phyloP scores from a whole-genome alignment of 2,888 invertebrate genomes.

The Oscheius myriophilus region DNA sequence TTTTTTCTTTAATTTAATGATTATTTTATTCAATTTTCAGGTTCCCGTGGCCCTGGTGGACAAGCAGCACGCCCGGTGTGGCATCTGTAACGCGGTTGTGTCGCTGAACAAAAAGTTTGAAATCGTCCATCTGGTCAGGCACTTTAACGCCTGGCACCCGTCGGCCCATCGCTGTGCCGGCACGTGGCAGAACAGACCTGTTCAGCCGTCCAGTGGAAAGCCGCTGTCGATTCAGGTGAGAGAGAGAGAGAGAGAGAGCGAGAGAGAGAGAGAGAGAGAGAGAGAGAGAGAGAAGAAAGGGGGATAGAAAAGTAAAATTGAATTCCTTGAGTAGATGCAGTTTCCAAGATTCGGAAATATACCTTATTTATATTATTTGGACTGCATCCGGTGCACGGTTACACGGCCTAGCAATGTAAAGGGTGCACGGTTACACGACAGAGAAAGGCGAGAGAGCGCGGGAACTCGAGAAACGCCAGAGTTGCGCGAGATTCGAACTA shows the following conservation, averaged over 20 bases:
- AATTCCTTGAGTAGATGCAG: too few relatives aligned
- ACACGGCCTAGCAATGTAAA: too few relatives aligned
- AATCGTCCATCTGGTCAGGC: slow-evolving; percentile 67
- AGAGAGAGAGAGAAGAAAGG: too few relatives aligned
- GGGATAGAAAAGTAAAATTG: too few relatives aligned
- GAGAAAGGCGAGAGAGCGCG: too few relatives aligned
- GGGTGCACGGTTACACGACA: too few relatives aligned
- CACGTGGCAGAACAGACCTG: slow-evolving; percentile 52
- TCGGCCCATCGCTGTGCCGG: slow-evolving; percentile 67
- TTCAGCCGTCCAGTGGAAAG: slow-evolving; percentile 27
- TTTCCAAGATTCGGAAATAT: too few relatives aligned
- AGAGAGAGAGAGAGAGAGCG: not conserved
- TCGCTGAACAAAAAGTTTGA: slow-evolving; percentile 70
- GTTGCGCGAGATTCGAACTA: too few relatives aligned
- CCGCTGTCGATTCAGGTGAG: slow-evolving; percentile 39
- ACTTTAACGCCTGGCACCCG: slow-evolving; percentile 71
- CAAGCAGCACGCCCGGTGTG: slow-evolving; percentile 68
- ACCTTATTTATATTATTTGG: too few relatives aligned
- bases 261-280: not conserved
- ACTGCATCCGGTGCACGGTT: too few relatives aligned
- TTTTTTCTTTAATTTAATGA: too few relatives aligned
- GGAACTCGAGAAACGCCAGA: too few relatives aligned
- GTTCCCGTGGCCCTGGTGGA: slow-evolving; percentile 68
- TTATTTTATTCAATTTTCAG: slow-evolving; percentile 23
- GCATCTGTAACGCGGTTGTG: slow-evolving; percentile 65